Base-by-base conservation (phyloP, 1,140 invertebrate genomes). In the Eueides isabella region DNA sequence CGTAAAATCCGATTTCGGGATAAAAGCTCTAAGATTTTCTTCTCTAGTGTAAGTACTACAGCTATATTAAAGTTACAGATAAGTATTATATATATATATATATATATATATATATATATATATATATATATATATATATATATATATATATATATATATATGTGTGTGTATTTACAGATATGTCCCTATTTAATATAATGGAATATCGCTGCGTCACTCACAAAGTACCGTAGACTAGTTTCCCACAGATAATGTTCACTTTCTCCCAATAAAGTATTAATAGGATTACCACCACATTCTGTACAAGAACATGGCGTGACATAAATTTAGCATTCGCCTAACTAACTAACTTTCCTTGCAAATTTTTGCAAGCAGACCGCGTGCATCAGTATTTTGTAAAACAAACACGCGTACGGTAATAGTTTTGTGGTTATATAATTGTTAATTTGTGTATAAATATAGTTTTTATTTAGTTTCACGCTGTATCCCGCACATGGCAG, bases 281-380 rank as follows among this genome's bases (percentile, higher is more conserved):
- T 26, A 55, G 48, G n/a, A 55, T 55, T 55, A 26, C 48, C 0
- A 23, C 48, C 26, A 26, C 48, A 55, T 0, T 55, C 9, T 2
- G 23, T 55, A 55, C 3, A 26, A 48, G 19, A 26, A 12, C 48
- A 55, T 55, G 48, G 48, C 11, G 23, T 26, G 19, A 23, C 48
- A 55, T 55, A 55, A 55, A 55, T 55, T 55, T 55, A 23, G 1
- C 5, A 48, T 19, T n/a, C n/a, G n/a, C 19, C 12, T 26, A 55
- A 55, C 5, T 55, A 55, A 55, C 48, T 55, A 55, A 55, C 48
- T 55, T 55, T 55, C 48, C 19, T 55, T 26, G 48, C 48, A 55
- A 55, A 55, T 55, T 55, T 55, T 55, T 55, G 48, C 48, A 55
- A 55, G 7, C 48, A 55, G 19, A 26, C 19, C 48, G 19, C 48